Conservation (phyloP, 2,797 vertebrate species). For the Acrossocheilus fasciatus region DNA sequence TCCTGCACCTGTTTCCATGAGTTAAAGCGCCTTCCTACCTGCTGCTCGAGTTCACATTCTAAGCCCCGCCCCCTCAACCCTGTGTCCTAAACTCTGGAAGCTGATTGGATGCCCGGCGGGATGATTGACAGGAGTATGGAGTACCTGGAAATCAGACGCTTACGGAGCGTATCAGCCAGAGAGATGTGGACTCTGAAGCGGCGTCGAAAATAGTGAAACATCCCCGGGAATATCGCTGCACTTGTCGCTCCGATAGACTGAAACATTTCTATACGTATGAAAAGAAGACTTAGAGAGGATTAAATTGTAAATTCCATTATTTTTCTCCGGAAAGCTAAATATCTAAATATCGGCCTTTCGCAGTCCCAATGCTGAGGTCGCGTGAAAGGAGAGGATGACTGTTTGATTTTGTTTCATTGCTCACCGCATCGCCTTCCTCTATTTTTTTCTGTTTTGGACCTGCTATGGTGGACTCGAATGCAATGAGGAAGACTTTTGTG, state of each 20-base stretch:
- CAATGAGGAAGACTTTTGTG: constrained; percentile 87
- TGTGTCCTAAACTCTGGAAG: constrained; percentile 34
- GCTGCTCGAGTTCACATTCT: constrained; percentile 62
- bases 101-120: constrained; percentile 72
- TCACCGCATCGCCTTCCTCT: constrained; percentile 44
- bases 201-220: constrained; percentile 67
- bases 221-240: constrained; percentile 55
- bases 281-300: constrained; percentile 50
- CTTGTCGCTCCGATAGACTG: constrained; percentile 19
- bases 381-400: constrained; percentile 72
- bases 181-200: constrained; percentile 78
- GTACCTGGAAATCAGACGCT: constrained; percentile 81
- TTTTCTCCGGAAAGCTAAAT: constrained; percentile 59
- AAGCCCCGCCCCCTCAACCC: constrained; percentile 68
- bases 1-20: constrained; percentile 76
- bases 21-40: constrained; percentile 68
- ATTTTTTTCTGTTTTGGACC: constrained; percentile 56
- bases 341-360: constrained; percentile 73
- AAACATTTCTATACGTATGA: not conserved
- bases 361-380: constrained; percentile 63
- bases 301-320: constrained; percentile 56
- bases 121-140: constrained; percentile 73
- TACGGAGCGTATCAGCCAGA: constrained; percentile 63
- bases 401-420: constrained; percentile 65
- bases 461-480: constrained; percentile 87